Base-by-base conservation (phyloP, 1,140 invertebrate species). In the Philopotamus ludificatus region DNA sequence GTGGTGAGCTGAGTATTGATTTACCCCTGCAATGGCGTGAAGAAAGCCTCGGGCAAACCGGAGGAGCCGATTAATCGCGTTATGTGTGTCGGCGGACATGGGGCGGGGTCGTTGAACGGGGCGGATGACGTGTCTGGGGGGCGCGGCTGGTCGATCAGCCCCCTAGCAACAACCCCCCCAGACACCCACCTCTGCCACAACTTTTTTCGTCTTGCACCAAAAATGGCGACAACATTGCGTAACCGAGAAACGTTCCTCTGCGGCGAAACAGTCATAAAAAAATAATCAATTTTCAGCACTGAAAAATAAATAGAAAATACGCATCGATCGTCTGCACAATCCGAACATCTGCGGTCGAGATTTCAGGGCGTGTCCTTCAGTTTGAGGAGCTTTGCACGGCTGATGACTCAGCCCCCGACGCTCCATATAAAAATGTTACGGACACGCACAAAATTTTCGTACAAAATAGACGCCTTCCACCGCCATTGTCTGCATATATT, bases 201-300 rank as follows among this genome's bases (percentile, higher is more conserved):
- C 44, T 47, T 47, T 47, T 47, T 47, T 47, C 44, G 15, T 47
- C 18, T 47, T 47, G 44, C 44, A 47, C 44, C 44, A 47, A 47
- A 47, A 47, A 47, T 47, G 44, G 44, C 44, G 44, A 47, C 44
- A 15, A 20, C 44, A 47, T 20, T 34, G 4, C 28, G n/a, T n/a
- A n/a, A n/a, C n/a, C n/a, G n/a, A n/a, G n/a, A n/a, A n/a, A n/a
- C n/a, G n/a, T n/a, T n/a, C n/a, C n/a, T n/a, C n/a, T n/a, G n/a
- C n/a, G n/a, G n/a, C n/a, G n/a, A n/a, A n/a, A n/a, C n/a, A n/a
- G n/a, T n/a, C n/a, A n/a, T n/a, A n/a, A n/a, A n/a, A n/a, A n/a
- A n/a, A n/a, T n/a, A n/a, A n/a, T n/a, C n/a, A n/a, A n/a, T n/a
- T n/a, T n/a, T n/a, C n/a, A n/a, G n/a, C n/a, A n/a, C n/a, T n/a